Evolutionary conservation across 2,888 invertebrate genomes (phyloP).

Genomic region (Homarus gammarus): DNA sequence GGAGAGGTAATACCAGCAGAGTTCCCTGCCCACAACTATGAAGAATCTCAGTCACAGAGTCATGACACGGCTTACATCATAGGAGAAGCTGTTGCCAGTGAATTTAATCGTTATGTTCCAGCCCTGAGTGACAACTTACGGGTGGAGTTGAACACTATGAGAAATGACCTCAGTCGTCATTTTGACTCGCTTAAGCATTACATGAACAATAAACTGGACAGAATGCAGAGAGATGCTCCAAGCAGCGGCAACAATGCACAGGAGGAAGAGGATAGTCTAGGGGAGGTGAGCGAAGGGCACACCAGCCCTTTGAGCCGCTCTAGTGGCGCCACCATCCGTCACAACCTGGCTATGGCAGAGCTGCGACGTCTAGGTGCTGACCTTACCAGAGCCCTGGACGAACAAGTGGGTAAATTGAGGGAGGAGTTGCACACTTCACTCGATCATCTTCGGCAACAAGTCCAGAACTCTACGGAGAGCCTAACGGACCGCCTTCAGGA

Average conservation of each 20-base stretch:
- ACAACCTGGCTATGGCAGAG: conserved; percentile 67
- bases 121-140: conserved; percentile 58
- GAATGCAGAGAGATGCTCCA: conserved; percentile 64
- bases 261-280: neutral
- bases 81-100: conserved; percentile 52
- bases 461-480: conserved; percentile 46
- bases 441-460: conserved; percentile 42
- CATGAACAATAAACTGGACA: conserved; percentile 64
- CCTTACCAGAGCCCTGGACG: conserved; percentile 56
- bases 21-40: neutral
- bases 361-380: conserved; percentile 58
- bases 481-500: conserved; percentile 32
- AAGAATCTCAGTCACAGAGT: neutral
- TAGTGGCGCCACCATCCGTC: conserved; percentile 52
- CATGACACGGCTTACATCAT: conserved; percentile 24
- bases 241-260: neutral
- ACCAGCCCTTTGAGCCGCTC: neutral
- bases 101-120: conserved; percentile 61
- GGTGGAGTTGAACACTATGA: conserved; percentile 40
- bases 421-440: conserved; percentile 56
- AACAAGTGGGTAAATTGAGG: conserved; percentile 52
- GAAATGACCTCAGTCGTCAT: conserved; percentile 57
- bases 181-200: conserved; percentile 64
- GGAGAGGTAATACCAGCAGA: neutral
- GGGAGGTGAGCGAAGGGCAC: neutral